A percentile compares a stretch with the other conserved stretches of the same genome.
Conservation (phyloP, 2,113 vertebrate genomes). For the Macquaria ambigua region DNA sequence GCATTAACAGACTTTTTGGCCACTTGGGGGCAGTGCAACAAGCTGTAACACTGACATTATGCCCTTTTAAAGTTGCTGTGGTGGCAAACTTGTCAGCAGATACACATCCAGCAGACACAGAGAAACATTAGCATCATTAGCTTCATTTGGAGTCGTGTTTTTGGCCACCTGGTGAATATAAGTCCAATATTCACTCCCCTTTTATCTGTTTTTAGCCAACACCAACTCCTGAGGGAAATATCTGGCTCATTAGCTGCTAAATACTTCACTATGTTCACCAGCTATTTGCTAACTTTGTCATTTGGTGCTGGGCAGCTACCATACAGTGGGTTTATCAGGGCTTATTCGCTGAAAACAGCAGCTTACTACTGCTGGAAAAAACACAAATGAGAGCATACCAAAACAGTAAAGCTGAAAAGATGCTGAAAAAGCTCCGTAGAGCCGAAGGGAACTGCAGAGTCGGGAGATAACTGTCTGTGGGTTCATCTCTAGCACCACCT, state of each 20-base stretch:
- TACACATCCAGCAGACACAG: background rate
- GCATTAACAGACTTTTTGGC: no score
- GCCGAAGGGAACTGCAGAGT: no score
- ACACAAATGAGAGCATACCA: background rate
- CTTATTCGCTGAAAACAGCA: background rate
- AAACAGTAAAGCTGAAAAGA: no score
- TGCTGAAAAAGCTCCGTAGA: no score
- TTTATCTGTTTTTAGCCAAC: background rate
- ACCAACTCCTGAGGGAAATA: no score
- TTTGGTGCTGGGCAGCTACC: background rate
- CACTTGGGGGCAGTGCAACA: background rate
- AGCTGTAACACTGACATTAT: background rate
- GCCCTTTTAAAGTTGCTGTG: background rate
- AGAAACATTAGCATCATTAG: background rate
- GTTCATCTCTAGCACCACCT: background rate
- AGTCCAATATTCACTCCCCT: background rate
- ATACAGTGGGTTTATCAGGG: background rate
- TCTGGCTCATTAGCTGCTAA: no score
- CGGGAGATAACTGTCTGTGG: no score
- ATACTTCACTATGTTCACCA: background rate
- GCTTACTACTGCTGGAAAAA: background rate
- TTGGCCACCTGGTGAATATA: background rate
- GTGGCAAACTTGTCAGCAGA: background rate
- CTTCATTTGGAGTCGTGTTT: background rate
- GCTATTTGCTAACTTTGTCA: background rate